These are phyloP conservation scores for Eristalis arbustorum DNA, from an alignment of 2,888 invertebrate species.

Conservation along the genomic window DNA sequence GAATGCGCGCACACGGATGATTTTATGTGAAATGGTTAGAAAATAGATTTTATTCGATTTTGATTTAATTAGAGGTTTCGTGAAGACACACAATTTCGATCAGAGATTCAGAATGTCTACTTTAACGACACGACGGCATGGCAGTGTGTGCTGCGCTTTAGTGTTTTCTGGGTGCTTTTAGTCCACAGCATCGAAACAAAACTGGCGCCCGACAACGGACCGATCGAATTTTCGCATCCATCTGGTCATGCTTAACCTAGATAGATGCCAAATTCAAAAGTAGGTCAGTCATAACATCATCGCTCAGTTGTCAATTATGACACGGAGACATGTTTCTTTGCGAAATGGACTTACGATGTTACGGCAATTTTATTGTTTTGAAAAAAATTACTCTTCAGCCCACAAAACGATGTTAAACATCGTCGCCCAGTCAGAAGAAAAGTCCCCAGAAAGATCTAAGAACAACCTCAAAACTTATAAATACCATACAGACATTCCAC, in stretches of 20 bases:
- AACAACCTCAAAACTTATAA: not conserved
- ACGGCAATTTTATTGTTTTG: not conserved
- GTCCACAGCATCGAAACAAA: not conserved
- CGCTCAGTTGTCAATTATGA: not conserved
- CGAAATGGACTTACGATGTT: not conserved
- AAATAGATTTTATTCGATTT: not conserved
- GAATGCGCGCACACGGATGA: not conserved
- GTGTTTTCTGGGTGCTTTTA: too few relatives aligned
- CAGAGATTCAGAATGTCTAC: too few relatives aligned
- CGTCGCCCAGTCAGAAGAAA: not conserved
- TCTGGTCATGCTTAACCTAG: too few relatives aligned
- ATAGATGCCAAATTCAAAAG: not conserved
- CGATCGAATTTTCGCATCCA: not conserved
- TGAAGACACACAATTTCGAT: too few relatives aligned
- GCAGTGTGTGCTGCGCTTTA: too few relatives aligned
- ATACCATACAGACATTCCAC: slow-evolving; percentile 39
- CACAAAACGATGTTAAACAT: slow-evolving; percentile 4
- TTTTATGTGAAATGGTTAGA: not conserved
- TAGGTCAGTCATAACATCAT: not conserved
- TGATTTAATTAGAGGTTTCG: not conserved
- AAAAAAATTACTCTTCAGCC: not conserved
- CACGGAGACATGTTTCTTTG: not conserved
- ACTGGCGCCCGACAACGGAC: not conserved
- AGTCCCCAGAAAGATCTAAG: not conserved
- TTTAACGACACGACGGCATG: too few relatives aligned